Conservation (phyloP, 1,140 invertebrate genomes). For the Drosophila arawakana region DNA sequence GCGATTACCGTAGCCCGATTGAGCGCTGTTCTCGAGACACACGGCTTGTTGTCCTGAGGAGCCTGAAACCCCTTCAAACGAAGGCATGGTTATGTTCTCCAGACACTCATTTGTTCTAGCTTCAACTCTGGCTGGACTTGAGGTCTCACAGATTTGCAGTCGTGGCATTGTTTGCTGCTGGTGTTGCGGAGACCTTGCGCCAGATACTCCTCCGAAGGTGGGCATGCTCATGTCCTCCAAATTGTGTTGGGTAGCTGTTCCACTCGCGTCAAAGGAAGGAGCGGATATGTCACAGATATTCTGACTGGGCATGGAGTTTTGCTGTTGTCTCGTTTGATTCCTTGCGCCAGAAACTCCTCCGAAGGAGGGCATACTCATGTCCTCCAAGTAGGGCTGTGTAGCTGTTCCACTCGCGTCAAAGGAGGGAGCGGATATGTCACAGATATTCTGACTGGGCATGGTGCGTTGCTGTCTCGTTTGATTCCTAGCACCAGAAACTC, state of each 20-base stretch:
- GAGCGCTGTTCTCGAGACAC: neutral
- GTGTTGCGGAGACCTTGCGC: neutral
- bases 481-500: neutral
- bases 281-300: conserved; percentile 4
- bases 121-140: neutral
- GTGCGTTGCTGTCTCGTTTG: neutral
- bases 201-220: neutral
- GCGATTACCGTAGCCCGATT: no score
- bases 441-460: conserved; percentile 13
- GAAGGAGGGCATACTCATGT: conserved; percentile 16
- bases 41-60: conserved; percentile 2
- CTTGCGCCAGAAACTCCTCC: neutral
- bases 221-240: conserved; percentile 17
- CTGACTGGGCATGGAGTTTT: neutral
- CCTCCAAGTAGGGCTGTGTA: neutral
- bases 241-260: neutral
- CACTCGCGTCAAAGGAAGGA: neutral
- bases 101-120: neutral
- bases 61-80: conserved; percentile 3
- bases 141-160: neutral
- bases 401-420: neutral
- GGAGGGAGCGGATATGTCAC: neutral
- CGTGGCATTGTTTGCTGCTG: neutral
- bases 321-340: neutral
- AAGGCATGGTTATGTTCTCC: conserved; percentile 15